Percentiles rank a stretch among this genome's conserved stretches.
Evolutionary conservation across 2,797 vertebrate species (phyloP).

Genomic region (Ptychobarbus kaznakovi): DNA sequence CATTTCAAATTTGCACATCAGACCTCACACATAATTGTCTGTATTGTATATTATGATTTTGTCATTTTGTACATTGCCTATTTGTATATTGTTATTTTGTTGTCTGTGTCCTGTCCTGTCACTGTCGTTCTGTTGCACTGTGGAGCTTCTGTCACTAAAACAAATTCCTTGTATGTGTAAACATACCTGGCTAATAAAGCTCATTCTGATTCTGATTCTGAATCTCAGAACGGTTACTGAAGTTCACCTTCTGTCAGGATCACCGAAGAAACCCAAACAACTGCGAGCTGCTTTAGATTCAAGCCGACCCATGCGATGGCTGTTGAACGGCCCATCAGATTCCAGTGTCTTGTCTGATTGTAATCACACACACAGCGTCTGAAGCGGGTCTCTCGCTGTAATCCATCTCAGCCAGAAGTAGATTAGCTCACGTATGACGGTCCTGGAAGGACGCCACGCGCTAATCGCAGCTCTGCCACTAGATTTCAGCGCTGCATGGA

Average conservation of each 20-base stretch:
- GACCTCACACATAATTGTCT: too few relatives aligned
- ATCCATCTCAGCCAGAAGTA: conserved; percentile 67
- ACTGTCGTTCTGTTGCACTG: too few relatives aligned
- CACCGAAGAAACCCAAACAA: conserved; percentile 3
- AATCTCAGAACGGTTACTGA: not conserved
- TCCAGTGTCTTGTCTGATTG: conserved; percentile 56
- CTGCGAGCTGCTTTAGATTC: conserved; percentile 21
- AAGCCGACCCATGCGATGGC: not conserved
- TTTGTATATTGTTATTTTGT: too few relatives aligned
- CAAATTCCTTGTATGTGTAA: too few relatives aligned
- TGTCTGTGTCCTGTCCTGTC: too few relatives aligned
- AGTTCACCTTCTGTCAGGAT: not conserved
- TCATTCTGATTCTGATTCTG: too few relatives aligned
- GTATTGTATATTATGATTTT: too few relatives aligned
- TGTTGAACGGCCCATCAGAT: conserved; percentile 45
- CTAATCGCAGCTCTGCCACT: conserved; percentile 29
- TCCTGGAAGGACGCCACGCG: conserved; percentile 69
- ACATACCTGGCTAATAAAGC: too few relatives aligned
- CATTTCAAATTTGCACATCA: too few relatives aligned
- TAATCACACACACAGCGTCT: conserved; percentile 59
- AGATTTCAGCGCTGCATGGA: not conserved
- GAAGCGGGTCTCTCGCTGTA: conserved; percentile 31
- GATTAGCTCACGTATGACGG: conserved; percentile 70
- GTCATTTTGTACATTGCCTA: too few relatives aligned
- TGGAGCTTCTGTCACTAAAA: too few relatives aligned